Conservation (phyloP, 2,113 vertebrate species). For the Semicossyphus pulcher region DNA sequence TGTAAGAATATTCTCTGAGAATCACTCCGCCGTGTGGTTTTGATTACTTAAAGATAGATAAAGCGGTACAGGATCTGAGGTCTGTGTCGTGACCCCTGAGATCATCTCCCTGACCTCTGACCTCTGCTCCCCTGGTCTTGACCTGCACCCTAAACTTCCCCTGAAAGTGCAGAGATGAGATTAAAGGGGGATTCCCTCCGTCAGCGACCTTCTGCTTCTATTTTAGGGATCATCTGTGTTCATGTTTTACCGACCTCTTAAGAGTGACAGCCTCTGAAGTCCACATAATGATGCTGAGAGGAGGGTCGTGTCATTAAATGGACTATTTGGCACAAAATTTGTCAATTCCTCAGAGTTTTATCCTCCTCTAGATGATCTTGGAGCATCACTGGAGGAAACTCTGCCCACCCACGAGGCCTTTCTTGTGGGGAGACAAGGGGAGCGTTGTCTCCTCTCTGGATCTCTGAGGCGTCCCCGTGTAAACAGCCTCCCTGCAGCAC, state of each 20-base stretch:
- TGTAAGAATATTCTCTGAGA: slow-evolving; percentile 15
- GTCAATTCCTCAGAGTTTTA: slow-evolving; percentile 65
- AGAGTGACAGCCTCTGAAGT: slow-evolving; percentile 63
- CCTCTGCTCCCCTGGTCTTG: slow-evolving; percentile 38
- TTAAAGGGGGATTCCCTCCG: slow-evolving; percentile 58
- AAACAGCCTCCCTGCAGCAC: slow-evolving; percentile 81
- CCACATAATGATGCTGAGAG: slow-evolving; percentile 56
- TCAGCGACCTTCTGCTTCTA: slow-evolving; percentile 53
- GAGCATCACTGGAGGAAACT: slow-evolving; percentile 56
- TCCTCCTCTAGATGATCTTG: slow-evolving; percentile 64
- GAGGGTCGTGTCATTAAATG: slow-evolving; percentile 66
- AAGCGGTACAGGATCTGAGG: slow-evolving; percentile 20
- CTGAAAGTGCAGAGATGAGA: slow-evolving; percentile 19
- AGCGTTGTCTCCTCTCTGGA: slow-evolving; percentile 76
- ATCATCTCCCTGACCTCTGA: slow-evolving; percentile 30
- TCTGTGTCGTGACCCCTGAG: slow-evolving; percentile 20
- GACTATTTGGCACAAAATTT: slow-evolving; percentile 78
- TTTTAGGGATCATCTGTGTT: slow-evolving; percentile 43
- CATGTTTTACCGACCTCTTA: slow-evolving; percentile 49
- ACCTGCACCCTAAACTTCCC: slow-evolving; percentile 27
- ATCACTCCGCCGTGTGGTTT: slow-evolving; percentile 46
- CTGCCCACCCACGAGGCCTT: slow-evolving; percentile 82
- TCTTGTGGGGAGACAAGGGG: slow-evolving; percentile 53
- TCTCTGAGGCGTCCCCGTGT: slow-evolving; percentile 75
- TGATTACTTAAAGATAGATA: slow-evolving; percentile 43